phyloP scores from a whole-genome alignment of 2,888 invertebrate genomes.

The Tigriopus californicus region DNA sequence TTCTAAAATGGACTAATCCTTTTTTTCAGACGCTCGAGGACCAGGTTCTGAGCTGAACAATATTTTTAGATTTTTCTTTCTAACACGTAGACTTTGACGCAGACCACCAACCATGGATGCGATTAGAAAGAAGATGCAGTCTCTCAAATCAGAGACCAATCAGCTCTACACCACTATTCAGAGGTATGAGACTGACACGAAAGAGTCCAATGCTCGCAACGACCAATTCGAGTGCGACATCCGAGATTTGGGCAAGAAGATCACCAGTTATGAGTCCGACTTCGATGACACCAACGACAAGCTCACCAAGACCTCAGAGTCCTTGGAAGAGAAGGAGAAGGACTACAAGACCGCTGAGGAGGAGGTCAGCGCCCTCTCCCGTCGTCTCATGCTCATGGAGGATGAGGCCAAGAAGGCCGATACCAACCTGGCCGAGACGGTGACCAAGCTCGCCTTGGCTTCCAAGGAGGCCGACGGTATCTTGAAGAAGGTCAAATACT shows the following conservation, averaged over 20 bases:
- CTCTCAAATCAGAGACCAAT: slow-evolving; percentile 15
- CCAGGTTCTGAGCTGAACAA: background rate
- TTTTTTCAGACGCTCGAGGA: no score
- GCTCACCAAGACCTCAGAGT: slow-evolving; percentile 12
- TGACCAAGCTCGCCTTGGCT: slow-evolving; percentile 14
- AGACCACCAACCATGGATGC: slow-evolving; percentile 12
- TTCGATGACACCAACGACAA: slow-evolving; percentile 16
- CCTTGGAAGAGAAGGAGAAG: slow-evolving; percentile 16
- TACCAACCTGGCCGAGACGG: slow-evolving; percentile 11
- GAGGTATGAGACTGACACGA: slow-evolving; percentile 14
- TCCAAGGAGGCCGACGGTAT: slow-evolving; percentile 16
- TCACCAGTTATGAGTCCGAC: slow-evolving; percentile 8
- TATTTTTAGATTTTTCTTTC: background rate
- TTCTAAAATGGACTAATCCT: no score
- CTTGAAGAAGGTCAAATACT: slow-evolving; percentile 15
- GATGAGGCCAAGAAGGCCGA: slow-evolving; percentile 16
- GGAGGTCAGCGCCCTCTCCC: slow-evolving; percentile 11
- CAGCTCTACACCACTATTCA: slow-evolving; percentile 11
- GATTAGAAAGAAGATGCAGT: slow-evolving; percentile 16
- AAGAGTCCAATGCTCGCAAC: slow-evolving; percentile 2
- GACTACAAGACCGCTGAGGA: slow-evolving; percentile 14
- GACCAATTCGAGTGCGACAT: slow-evolving; percentile 15
- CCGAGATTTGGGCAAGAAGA: slow-evolving; percentile 15
- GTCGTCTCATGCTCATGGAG: slow-evolving; percentile 15
- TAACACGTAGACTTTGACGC: background rate